A percentile compares a stretch with the other conserved stretches of the same genome.
Evolutionary conservation across 2,888 invertebrate genomes (phyloP).

Genomic region (Busseola fusca): DNA sequence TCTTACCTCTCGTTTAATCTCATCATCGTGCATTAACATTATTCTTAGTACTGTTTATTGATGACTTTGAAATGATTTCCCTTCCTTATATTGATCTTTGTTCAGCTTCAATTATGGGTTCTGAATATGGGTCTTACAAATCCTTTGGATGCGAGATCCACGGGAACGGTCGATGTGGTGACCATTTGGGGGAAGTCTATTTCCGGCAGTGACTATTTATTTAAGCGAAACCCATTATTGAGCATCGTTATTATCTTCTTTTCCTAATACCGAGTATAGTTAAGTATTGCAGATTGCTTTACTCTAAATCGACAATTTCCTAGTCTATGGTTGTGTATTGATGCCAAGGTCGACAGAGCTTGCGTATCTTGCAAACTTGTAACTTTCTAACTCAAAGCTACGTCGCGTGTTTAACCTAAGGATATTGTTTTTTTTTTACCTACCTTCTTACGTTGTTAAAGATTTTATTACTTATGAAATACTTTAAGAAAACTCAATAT

Average conservation of each 20-base stretch:
- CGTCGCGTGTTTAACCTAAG: slow-evolving; percentile 31
- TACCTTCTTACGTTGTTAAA: background rate
- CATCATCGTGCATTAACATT: background rate
- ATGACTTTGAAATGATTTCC: background rate
- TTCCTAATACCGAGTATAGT: no score
- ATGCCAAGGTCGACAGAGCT: slow-evolving; percentile 60
- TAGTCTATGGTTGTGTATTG: slow-evolving; percentile 54
- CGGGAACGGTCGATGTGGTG: no score
- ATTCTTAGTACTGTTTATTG: background rate
- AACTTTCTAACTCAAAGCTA: slow-evolving; percentile 60
- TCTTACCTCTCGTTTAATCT: background rate
- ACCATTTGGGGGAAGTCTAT: background rate
- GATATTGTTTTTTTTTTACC: slow-evolving; percentile 17
- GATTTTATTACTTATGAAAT: background rate
- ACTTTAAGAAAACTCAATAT: background rate
- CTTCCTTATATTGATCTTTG: background rate
- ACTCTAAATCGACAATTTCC: slow-evolving; percentile 42
- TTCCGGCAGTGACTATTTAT: background rate
- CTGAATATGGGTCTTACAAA: no score
- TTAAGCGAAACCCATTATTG: no score
- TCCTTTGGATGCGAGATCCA: background rate
- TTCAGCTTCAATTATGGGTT: background rate
- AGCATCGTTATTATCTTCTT: no score
- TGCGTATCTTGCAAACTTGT: slow-evolving; percentile 49
- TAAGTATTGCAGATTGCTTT: background rate